Conservation (phyloP, 2,888 invertebrate species). For the Athalia circularis region DNA sequence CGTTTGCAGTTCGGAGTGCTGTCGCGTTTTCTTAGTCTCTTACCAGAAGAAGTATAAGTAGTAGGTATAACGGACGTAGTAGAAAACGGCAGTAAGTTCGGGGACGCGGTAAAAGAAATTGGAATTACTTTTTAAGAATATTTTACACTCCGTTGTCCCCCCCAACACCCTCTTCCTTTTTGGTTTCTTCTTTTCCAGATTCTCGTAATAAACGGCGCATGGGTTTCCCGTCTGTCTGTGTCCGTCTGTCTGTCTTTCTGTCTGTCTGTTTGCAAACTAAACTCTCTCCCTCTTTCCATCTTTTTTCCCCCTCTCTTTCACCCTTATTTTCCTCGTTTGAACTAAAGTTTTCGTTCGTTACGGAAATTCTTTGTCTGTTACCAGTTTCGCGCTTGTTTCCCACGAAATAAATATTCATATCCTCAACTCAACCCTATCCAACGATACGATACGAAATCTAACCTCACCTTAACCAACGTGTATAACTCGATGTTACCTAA, state of each 20-base stretch:
- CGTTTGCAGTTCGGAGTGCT: not conserved
- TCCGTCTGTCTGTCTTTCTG: not conserved
- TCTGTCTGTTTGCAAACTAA: conserved; percentile 29
- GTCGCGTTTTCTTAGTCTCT: too few species aligned
- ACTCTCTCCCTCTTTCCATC: not conserved
- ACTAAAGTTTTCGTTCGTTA: conserved; percentile 31
- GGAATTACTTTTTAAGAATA: conserved; percentile 42
- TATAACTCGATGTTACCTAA: too few species aligned
- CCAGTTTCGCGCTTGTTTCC: conserved; percentile 26
- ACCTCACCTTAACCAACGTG: too few species aligned
- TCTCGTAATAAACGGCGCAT: conserved; percentile 11
- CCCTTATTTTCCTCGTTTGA: conserved; percentile 11
- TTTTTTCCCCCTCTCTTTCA: not conserved
- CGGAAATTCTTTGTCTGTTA: conserved; percentile 30
- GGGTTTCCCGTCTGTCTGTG: not conserved
- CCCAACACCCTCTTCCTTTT: not conserved
- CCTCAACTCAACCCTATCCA: not conserved
- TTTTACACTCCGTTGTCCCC: not conserved
- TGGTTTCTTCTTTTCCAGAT: not conserved
- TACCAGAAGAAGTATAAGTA: too few species aligned
- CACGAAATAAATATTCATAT: conserved; percentile 39
- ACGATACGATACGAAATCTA: too few species aligned
- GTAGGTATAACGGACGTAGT: too few species aligned
- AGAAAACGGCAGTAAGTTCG: not conserved
- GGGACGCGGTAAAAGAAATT: conserved; percentile 26